Conservation (phyloP, 2,113 vertebrate species). For the human region DNA sequence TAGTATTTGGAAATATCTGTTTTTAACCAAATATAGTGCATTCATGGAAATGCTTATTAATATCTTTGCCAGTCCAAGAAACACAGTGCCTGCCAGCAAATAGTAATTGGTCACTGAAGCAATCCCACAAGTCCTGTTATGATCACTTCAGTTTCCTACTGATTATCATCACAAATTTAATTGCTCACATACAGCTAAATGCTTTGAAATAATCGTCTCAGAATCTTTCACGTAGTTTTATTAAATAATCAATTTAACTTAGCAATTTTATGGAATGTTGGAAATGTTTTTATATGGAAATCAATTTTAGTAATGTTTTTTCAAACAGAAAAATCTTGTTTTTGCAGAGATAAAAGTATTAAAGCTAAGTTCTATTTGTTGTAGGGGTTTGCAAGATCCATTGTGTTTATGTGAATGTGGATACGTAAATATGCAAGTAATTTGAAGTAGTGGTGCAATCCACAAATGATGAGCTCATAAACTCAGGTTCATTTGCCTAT, state of each 20-base stretch:
- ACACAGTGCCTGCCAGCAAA: background rate
- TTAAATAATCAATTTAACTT: slow-evolving; percentile 51
- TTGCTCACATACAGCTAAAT: slow-evolving; percentile 29
- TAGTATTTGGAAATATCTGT: background rate
- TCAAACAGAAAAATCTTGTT: background rate
- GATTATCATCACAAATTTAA: slow-evolving; percentile 37
- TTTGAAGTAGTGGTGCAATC: background rate
- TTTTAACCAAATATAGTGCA: background rate
- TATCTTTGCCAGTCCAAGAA: background rate
- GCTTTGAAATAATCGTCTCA: slow-evolving; percentile 63
- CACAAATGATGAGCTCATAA: background rate
- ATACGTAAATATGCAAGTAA: background rate
- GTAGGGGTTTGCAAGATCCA: background rate
- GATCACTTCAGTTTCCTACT: background rate
- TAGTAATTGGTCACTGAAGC: background rate
- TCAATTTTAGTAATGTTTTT: slow-evolving; percentile 36
- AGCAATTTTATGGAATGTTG: slow-evolving; percentile 37
- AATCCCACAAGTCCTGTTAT: background rate
- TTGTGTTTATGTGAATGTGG: background rate
- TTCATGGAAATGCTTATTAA: background rate
- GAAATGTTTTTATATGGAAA: slow-evolving; percentile 34
- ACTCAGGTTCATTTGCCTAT: too few species aligned
- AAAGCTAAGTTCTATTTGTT: background rate
- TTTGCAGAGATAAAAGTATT: background rate
- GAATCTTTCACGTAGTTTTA: slow-evolving; percentile 36